These are phyloP conservation scores for Phaedon cochleariae DNA, from an alignment of 2,888 invertebrate genomes.

Conservation along the genomic window DNA sequence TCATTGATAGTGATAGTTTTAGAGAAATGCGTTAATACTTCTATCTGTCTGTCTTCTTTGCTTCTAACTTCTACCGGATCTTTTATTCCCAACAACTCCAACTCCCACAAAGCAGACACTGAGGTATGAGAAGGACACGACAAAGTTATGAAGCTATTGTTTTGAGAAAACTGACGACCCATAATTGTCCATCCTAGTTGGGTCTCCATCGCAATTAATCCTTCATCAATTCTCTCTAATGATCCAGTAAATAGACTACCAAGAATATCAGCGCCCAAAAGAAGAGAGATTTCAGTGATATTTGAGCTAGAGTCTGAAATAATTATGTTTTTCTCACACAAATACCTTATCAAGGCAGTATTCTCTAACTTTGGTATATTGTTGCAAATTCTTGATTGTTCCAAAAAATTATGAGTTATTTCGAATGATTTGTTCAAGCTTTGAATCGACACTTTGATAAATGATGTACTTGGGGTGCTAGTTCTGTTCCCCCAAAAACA, in stretches of 20 bases:
- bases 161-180: no score
- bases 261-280: neutral
- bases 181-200: neutral
- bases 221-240: no score
- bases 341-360: no score
- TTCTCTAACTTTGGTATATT: no score
- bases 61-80: neutral
- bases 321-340: no score
- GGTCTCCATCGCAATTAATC: no score
- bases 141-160: neutral
- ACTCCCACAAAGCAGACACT: neutral
- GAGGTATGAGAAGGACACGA: neutral
- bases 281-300: neutral
- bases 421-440: no score
- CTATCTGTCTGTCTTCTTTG: neutral
- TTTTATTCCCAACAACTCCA: neutral
- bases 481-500: no score
- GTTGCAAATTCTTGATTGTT: neutral
- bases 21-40: neutral
- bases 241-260: neutral
- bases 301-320: no score
- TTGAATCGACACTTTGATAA: no score
- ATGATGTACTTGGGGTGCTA: no score
- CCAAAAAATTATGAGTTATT: no score
- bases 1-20: neutral